Conservation (phyloP, 2,113 vertebrate species). For the Varanus salvator region DNA sequence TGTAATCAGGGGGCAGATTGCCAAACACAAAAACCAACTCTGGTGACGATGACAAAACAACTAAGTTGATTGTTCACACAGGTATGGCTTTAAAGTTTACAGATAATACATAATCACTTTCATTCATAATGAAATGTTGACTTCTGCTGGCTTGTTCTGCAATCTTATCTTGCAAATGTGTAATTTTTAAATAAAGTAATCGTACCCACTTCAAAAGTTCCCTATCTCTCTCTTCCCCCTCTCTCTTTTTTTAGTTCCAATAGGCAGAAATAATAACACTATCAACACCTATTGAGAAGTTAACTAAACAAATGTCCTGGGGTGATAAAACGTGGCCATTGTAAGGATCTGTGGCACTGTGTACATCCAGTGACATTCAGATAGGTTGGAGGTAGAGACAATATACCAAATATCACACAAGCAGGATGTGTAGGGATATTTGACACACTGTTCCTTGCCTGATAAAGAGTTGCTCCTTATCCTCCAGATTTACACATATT, state of each 20-base stretch:
- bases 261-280: slow-evolving; percentile 67
- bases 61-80: slow-evolving; percentile 74
- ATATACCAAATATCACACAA: slow-evolving; percentile 60
- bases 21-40: slow-evolving; percentile 66
- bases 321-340: slow-evolving; percentile 67
- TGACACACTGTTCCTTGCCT: slow-evolving; percentile 40
- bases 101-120: slow-evolving; percentile 78
- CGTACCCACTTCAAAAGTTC: slow-evolving; percentile 79
- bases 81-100: slow-evolving; percentile 79
- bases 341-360: slow-evolving; percentile 63
- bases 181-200: slow-evolving; percentile 85
- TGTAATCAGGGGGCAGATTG: slow-evolving; percentile 72
- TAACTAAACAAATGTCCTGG: slow-evolving; percentile 67
- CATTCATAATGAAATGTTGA: slow-evolving; percentile 82
- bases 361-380: slow-evolving; percentile 64
- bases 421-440: slow-evolving; percentile 68
- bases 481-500: slow-evolving; percentile 21
- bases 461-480: slow-evolving; percentile 52
- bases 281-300: slow-evolving; percentile 76
- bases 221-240: slow-evolving; percentile 67
- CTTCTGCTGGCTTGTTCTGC: slow-evolving; percentile 82
- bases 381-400: slow-evolving; percentile 50
- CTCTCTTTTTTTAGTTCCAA: slow-evolving; percentile 59
- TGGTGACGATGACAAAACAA: slow-evolving; percentile 74
- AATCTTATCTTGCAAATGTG: slow-evolving; percentile 83